A percentile compares a stretch with the other conserved stretches of the same genome.
Evolutionary conservation across 2,888 invertebrate species (phyloP).

Genomic region (Yponomeuta malinellus): DNA sequence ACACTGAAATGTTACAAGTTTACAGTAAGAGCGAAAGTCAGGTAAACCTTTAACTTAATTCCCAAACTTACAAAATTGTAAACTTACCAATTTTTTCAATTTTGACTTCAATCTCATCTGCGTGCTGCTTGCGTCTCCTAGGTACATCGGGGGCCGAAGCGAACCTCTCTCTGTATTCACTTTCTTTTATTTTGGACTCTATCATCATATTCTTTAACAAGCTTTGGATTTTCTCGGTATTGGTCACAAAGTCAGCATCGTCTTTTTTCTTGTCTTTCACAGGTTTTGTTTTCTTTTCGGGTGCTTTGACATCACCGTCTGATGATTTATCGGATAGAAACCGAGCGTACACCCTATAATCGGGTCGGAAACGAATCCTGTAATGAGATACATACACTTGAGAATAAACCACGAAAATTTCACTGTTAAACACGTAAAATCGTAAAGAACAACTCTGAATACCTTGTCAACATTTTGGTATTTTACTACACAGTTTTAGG

Average conservation of each 20-base stretch:
- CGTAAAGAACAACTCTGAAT: not conserved
- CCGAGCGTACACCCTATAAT: slow-evolving; percentile 40
- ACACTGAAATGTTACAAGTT: too few species aligned
- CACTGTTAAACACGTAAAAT: too few species aligned
- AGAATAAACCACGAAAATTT: not conserved
- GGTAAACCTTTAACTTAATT: too few species aligned
- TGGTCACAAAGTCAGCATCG: slow-evolving; percentile 29
- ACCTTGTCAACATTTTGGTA: slow-evolving; percentile 36
- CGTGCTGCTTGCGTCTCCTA: slow-evolving; percentile 33
- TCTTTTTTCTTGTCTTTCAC: slow-evolving; percentile 30
- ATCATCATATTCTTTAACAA: slow-evolving; percentile 61
- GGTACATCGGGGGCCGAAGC: slow-evolving; percentile 48
- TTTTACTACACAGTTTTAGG: not conserved
- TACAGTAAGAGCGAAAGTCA: too few species aligned
- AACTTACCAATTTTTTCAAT: slow-evolving; percentile 56
- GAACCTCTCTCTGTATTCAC: slow-evolving; percentile 53
- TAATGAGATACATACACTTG: slow-evolving; percentile 11
- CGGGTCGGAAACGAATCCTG: slow-evolving; percentile 30
- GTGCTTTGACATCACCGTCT: slow-evolving; percentile 42
- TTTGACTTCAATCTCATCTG: slow-evolving; percentile 46
- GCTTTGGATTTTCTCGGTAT: slow-evolving; percentile 59
- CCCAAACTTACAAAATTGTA: not conserved
- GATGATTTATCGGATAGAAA: slow-evolving; percentile 46
- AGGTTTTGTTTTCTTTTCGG: slow-evolving; percentile 30
- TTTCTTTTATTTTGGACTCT: slow-evolving; percentile 52